phyloP scores from a whole-genome alignment of 2,888 invertebrate species.

The Vandiemenella viatica region DNA sequence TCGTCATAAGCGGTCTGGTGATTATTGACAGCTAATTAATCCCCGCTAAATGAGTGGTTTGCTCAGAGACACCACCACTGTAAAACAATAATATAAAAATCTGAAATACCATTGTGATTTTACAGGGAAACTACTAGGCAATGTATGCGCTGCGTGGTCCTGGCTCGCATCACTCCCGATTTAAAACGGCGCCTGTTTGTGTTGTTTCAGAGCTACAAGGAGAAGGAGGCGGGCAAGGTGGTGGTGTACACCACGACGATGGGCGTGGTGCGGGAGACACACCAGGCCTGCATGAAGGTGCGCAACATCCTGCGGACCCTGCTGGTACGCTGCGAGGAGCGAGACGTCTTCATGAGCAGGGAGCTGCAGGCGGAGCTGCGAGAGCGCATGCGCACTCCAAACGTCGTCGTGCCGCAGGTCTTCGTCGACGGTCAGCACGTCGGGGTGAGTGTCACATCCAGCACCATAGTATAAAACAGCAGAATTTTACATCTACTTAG shows the following conservation, averaged over 20 bases:
- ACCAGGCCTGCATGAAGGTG: slow-evolving; percentile 78
- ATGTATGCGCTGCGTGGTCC: no score
- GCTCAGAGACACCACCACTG: no score
- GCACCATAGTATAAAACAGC: no score
- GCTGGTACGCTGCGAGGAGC: slow-evolving; percentile 81
- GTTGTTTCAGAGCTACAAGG: slow-evolving; percentile 68
- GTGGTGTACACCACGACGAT: slow-evolving; percentile 89
- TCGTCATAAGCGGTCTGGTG: no score
- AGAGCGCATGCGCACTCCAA: slow-evolving; percentile 62
- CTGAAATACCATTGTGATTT: no score
- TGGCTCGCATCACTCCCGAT: no score
- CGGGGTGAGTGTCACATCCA: slow-evolving; percentile 89
- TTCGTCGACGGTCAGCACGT: slow-evolving; percentile 87
- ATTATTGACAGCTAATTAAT: no score
- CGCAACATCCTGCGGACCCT: slow-evolving; percentile 84
- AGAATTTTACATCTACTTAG: no score
- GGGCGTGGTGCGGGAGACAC: slow-evolving; percentile 82
- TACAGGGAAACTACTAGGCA: no score
- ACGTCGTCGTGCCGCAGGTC: slow-evolving; percentile 75
- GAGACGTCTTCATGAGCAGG: slow-evolving; percentile 85
- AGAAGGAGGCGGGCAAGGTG: slow-evolving; percentile 82
- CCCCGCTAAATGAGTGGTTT: no score
- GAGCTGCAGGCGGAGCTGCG: slow-evolving; percentile 80
- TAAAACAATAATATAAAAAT: no score
- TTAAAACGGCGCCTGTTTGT: no score